Evolutionary conservation across 2,113 vertebrate genomes (phyloP), one percentile per base, ranked within the genome.

Genomic region (Sarotherodon lohbergeri): DNA sequence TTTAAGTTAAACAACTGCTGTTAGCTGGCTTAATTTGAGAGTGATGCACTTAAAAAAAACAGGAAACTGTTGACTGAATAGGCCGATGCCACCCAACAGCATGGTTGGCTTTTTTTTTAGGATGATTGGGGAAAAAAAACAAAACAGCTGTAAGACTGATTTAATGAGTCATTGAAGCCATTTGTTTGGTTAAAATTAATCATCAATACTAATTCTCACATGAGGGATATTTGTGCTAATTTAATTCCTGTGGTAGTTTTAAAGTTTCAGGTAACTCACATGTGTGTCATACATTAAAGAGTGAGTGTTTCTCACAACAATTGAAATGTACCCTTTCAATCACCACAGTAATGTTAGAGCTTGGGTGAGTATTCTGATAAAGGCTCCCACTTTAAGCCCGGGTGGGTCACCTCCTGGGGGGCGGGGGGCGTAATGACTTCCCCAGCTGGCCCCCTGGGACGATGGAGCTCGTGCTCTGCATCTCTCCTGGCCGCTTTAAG

Each of bases 371-470:
- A 61, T 82, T 85, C 87, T 93, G 94, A 93, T 94, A 88, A 94
- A 92, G 92, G 73, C 56, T 86, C 86, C 46, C 46, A 36, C 71
- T 80, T 50, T 93, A 95, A 96, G 92, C 92, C 91, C 1, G 79
- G 90, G 87, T 83, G 91, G 90, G 82, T 94, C 92, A 93, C 95
- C 95, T 94, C 95, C 89, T 86, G 90, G 89, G 87, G 92, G 89
- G 88, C 46, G 13, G 81, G 88, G 90, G 71, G 81, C 56, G 92
- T 97, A 97, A 97, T 97, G 97, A 96, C 95, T 96, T 97, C 94
- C 94, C 93, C 95, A 96, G 95, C 94, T 96, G 96, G 90, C 92
- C 96, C 94, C 94, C 90, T 90, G 94, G 94, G 95, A 95, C 92
- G 84, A 90, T 83, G 22, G 93, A 27, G 90, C 94, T 96, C 96